These are phyloP conservation scores for Alsophila aescularia DNA, from an alignment of 2,888 invertebrate genomes.

Conservation along the genomic window DNA sequence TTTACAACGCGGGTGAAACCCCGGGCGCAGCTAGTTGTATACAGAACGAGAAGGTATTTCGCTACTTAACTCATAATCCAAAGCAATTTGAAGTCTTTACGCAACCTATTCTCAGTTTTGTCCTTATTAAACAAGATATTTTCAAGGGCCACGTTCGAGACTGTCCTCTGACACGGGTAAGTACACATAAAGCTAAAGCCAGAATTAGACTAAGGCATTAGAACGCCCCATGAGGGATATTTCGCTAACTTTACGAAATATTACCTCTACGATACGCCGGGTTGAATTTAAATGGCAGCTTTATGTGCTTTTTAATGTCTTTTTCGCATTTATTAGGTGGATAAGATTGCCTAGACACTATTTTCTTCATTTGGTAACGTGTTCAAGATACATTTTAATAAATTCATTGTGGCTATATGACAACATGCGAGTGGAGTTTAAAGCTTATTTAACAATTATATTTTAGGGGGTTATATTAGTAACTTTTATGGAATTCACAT, in stretches of 20 bases:
- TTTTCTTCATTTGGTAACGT: too few relatives aligned
- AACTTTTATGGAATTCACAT: too few relatives aligned
- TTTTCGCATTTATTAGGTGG: constrained; percentile 29
- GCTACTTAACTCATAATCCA: too few relatives aligned
- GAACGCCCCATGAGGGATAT: constrained; percentile 31
- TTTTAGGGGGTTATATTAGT: too few relatives aligned
- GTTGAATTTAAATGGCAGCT: constrained; percentile 27
- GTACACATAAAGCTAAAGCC: too few relatives aligned
- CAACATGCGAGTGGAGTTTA: neutral
- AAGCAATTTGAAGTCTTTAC: neutral
- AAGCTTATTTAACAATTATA: too few relatives aligned
- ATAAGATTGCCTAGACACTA: too few relatives aligned
- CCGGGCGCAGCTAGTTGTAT: too few relatives aligned
- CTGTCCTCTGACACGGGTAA: constrained; percentile 1
- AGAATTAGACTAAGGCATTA: constrained; percentile 40
- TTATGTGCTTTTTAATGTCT: constrained; percentile 40
- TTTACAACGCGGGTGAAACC: too few relatives aligned
- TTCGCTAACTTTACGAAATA: constrained; percentile 40
- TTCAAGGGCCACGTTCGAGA: neutral
- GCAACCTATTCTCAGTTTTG: neutral
- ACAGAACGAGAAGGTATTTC: too few relatives aligned
- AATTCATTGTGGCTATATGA: too few relatives aligned
- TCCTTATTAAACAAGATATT: constrained; percentile 3
- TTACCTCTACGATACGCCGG: constrained; percentile 32
- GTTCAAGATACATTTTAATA: too few relatives aligned